A percentile compares a stretch with the other conserved stretches of the same genome.
Evolutionary conservation across 2,888 invertebrate genomes (phyloP).

Genomic region (Agelastica alni): DNA sequence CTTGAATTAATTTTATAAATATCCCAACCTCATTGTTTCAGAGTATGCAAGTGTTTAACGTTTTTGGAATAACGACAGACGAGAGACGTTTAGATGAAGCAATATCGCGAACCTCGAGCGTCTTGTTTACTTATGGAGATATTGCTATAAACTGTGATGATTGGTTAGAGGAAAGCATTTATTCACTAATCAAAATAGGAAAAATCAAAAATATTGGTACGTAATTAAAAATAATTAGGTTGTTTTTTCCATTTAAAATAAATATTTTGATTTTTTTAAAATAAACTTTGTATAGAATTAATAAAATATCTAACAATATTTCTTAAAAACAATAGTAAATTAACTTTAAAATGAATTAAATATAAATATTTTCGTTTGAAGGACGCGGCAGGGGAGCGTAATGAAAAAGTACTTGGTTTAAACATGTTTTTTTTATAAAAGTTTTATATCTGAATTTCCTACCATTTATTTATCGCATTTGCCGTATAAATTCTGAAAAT

Average conservation of each 20-base stretch:
- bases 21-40: constrained; percentile 25
- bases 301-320: no score
- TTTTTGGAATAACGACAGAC: constrained; percentile 54
- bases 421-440: no score
- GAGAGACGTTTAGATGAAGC: constrained; percentile 63
- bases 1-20: no score
- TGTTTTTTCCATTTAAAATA: neutral
- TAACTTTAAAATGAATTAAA: no score
- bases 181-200: constrained; percentile 60
- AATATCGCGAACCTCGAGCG: constrained; percentile 62
- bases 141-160: constrained; percentile 60
- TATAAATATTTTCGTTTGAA: no score
- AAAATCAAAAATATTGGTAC: constrained; percentile 55
- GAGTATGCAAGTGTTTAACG: constrained; percentile 50
- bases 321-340: no score
- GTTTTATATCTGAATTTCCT: no score
- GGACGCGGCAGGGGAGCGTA: no score
- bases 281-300: no score
- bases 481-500: no score
- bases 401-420: no score
- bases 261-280: constrained; percentile 14
- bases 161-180: constrained; percentile 61
- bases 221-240: neutral
- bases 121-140: constrained; percentile 62
- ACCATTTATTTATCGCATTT: no score